phyloP scores from a whole-genome alignment of 1,140 invertebrate genomes.

The Homalodisca vitripennis region DNA sequence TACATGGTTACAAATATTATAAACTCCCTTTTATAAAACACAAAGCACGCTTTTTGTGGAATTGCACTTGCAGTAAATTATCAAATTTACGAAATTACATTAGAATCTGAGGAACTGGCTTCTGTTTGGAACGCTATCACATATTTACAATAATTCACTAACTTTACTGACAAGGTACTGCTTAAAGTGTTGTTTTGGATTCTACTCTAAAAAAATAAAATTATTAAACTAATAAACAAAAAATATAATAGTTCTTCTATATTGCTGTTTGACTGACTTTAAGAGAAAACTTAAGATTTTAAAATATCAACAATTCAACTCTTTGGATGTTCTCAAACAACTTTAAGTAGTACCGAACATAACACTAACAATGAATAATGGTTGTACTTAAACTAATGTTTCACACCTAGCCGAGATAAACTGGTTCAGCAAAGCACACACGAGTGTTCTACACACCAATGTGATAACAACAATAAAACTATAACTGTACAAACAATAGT shows the following conservation, averaged over 20 bases:
- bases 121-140: background rate
- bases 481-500: conserved; percentile 10
- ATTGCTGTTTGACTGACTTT: too few relatives aligned
- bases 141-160: background rate
- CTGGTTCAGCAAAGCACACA: too few relatives aligned
- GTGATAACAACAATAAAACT: conserved; percentile 11
- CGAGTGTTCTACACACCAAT: too few relatives aligned
- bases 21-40: too few relatives aligned
- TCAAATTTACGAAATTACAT: too few relatives aligned
- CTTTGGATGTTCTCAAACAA: background rate
- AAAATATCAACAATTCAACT: background rate
- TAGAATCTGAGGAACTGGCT: too few relatives aligned
- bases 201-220: background rate
- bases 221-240: background rate
- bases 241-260: too few relatives aligned
- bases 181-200: background rate
- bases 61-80: background rate
- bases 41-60: background rate
- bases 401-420: too few relatives aligned
- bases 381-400: too few relatives aligned
- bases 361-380: background rate
- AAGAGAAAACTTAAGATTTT: too few relatives aligned
- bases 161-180: background rate
- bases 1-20: background rate
- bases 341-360: background rate